Conservation (phyloP, 2,888 invertebrate species). For the Altica lythri region DNA sequence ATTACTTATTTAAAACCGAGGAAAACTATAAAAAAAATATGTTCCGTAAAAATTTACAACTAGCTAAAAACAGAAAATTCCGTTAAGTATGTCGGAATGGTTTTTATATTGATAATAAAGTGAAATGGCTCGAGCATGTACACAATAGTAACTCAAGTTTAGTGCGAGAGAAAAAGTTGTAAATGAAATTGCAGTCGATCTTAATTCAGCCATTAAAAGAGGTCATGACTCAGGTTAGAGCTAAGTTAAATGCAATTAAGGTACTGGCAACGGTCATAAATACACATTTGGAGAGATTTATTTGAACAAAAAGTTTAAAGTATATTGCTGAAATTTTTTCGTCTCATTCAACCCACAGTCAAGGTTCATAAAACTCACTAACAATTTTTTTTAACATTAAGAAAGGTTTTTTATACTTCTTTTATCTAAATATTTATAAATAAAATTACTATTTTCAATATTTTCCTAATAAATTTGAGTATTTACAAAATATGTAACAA, state of each 20-base stretch:
- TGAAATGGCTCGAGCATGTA: constrained; percentile 27
- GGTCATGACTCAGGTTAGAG: constrained; percentile 31
- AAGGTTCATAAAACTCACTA: not conserved
- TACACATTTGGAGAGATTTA: constrained; percentile 29
- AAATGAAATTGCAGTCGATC: constrained; percentile 36
- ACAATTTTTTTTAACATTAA: no score
- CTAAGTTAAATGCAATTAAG: constrained; percentile 29
- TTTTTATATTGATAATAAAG: constrained; percentile 36
- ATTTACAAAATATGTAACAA: no score
- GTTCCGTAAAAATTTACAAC: constrained; percentile 8
- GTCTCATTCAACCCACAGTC: not conserved
- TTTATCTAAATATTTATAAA: no score
- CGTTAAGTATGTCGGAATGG: constrained; percentile 27
- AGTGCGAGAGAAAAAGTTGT: constrained; percentile 31
- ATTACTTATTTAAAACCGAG: not conserved
- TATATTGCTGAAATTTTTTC: constrained; percentile 19
- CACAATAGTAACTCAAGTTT: constrained; percentile 34
- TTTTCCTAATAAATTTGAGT: no score
- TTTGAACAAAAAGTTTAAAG: constrained; percentile 18
- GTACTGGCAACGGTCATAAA: constrained; percentile 28
- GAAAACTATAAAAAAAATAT: constrained; percentile 1
- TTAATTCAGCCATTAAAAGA: constrained; percentile 35
- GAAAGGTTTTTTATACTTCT: no score
- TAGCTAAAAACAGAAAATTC: constrained; percentile 20
- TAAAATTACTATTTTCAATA: no score